Base-by-base conservation (phyloP, 2,113 vertebrate species). In the Mustela lutreola region DNA sequence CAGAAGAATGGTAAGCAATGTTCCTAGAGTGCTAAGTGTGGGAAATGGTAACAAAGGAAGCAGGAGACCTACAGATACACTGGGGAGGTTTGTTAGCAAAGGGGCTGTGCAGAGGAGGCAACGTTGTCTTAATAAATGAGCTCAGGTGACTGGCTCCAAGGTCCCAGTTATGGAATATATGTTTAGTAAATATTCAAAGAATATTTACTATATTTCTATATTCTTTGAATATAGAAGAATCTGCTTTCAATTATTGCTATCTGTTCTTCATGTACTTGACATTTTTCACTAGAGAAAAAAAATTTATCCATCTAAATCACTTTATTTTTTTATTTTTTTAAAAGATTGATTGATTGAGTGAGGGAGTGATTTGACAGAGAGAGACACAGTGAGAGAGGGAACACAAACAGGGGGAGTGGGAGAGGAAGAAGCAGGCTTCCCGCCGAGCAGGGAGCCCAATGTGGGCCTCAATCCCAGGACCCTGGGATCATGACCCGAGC, bases 221-320 rank as follows among this genome's bases (percentile, higher is more conserved):
- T 58, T 58, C 58, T 58, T 58, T 58, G 58, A 56, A 56, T 56
- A 50, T 50, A 10, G 65, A 79, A 79, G n/a, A 58, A 18, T 87
- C 18, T 28, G 11, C 50, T 78, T 71, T 89, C 92, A 82, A 82
- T 86, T 87, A 79, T n/a, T 50, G 12, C 73, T 63, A 58, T 75
- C 26, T 70, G 31, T 88, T 84, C 92, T 58, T 95, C 7, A 75
- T 45, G 26, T 63, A 63, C 67, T 92, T 85, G 83, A 19, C 56
- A 31, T 83, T 70, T 96, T 92, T 86, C 16, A 63, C 33, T 71
- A 87, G 48, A 76, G 48, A 48, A 92, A 90, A 75, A 81, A 36
- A 4, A 76, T 82, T 85, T 93, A 65, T 21, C 19, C 14, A 21
- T 45, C 62, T 89, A 81, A 90, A 81, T 91, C 75, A 70, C 56